phyloP scores from a whole-genome alignment of 2,113 vertebrate genomes.

The Crotalus horridus region DNA sequence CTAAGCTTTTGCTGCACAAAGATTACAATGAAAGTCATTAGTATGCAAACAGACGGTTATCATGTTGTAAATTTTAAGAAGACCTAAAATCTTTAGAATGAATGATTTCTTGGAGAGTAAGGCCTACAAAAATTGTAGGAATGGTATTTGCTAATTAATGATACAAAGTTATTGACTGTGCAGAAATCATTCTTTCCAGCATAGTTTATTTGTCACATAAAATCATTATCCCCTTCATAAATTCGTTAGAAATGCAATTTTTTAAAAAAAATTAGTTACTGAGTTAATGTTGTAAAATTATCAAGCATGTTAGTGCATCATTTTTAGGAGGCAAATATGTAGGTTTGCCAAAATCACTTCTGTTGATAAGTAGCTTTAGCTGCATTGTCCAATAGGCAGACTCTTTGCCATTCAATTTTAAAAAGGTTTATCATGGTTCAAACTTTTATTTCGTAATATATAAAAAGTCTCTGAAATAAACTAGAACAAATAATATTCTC shows the following conservation, averaged over 20 bases:
- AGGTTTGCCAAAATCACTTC: constrained; percentile 61
- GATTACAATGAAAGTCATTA: constrained; percentile 34
- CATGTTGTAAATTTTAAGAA: constrained; percentile 54
- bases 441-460: constrained; percentile 52
- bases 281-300: constrained; percentile 58
- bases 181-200: constrained; percentile 57
- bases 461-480: constrained; percentile 57
- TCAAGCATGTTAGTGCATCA: constrained; percentile 54
- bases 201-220: constrained; percentile 61
- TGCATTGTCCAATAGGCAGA: constrained; percentile 56
- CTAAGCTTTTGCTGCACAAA: constrained; percentile 34
- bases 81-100: constrained; percentile 53
- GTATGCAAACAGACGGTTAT: constrained; percentile 51
- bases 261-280: constrained; percentile 56
- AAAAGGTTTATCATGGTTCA: constrained; percentile 53
- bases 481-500: constrained; percentile 59
- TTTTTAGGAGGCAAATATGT: constrained; percentile 61
- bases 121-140: constrained; percentile 55
- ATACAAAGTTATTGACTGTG: constrained; percentile 57
- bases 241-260: constrained; percentile 56
- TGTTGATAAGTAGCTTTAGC: constrained; percentile 68
- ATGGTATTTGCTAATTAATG: constrained; percentile 58
- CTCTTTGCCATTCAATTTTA: constrained; percentile 51
- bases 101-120: constrained; percentile 53
- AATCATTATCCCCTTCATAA: constrained; percentile 65